Evolutionary conservation across 2,797 vertebrate species (phyloP).

Genomic region (Gallinago stenura): DNA sequence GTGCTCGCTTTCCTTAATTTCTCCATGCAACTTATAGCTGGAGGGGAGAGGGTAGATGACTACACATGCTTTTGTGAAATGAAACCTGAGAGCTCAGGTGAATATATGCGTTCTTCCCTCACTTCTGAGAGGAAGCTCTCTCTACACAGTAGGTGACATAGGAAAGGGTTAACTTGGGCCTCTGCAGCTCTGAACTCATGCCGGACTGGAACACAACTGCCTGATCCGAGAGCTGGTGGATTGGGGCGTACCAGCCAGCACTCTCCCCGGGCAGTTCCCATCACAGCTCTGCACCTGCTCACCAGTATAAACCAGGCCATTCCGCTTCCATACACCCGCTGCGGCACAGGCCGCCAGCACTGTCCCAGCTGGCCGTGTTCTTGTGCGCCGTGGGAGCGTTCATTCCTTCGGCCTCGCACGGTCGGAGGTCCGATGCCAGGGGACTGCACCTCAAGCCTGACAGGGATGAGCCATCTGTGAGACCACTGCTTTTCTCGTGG

Average conservation of each 20-base stretch:
- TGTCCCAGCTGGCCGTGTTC: background rate
- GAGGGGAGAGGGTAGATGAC: background rate
- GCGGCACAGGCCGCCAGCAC: background rate
- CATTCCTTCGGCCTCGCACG: rapidly evolving
- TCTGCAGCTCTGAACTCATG: background rate
- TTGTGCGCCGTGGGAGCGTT: rapidly evolving
- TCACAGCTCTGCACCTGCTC: background rate
- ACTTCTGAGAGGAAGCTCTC: background rate
- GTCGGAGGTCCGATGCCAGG: rapidly evolving
- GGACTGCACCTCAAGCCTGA: background rate
- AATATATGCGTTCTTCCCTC: background rate
- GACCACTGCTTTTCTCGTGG: background rate
- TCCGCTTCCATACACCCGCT: rapidly evolving
- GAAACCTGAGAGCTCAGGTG: background rate
- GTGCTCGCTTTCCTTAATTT: background rate
- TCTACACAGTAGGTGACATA: rapidly evolving
- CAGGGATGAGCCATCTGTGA: background rate
- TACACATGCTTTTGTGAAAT: rapidly evolving
- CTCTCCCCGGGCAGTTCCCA: background rate
- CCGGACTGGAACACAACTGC: background rate
- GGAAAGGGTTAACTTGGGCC: background rate
- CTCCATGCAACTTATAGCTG: background rate
- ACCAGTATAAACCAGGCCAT: background rate
- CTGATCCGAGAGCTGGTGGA: background rate
- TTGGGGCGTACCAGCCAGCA: background rate